Base-by-base conservation (phyloP, 2,888 invertebrate species). In the Orthosia incerta region DNA sequence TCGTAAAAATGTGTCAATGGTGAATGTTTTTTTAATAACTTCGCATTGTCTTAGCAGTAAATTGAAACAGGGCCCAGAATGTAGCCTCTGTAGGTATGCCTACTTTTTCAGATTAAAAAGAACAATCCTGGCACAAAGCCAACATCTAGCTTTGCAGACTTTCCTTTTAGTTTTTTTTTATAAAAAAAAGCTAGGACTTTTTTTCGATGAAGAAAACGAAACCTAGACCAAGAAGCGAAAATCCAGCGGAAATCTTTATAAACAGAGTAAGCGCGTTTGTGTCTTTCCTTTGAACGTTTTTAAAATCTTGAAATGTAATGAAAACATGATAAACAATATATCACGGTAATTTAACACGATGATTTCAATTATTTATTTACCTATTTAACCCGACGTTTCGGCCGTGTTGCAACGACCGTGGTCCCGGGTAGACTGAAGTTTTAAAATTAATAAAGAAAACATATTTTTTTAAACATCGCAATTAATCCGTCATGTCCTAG, bases 221-320 rank as follows among this genome's bases (percentile, higher is more conserved):
- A 31, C 16, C 18, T 11, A 39, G n/a, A 57, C n/a, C 57, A 31
- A 57, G 31, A 39, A n/a, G 4, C 18, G 9, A 9, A 46, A 26
- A 45, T 55, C 2, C 12, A 45, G 7, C 16, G 3, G 11, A 56
- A 26, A 74, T 26, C 3, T 11, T 15, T 23, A 7, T 45, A 20
- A 3, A 20, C 11, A 46, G 0, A 7, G n/a, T 23, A 31, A 51
- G 50, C 71, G 71, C 71, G 79, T 75, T 79, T 61, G 31, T 45
- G 70, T 74, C 79, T 75, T 78, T 75, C 31, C 53, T 75, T 71
- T 31, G 26, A 18, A 70, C 23, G 20, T 45, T 45, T 50, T 60
- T 26, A n/a, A 31, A n/a, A 20, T 7, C 39, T 59, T 39, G 3
- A 39, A n/a, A 20, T 59, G n/a, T 39, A 4, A 12, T n/a, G 39